These are phyloP conservation scores for Lagorchestes hirsutus DNA, from an alignment of 2,797 vertebrate species.

Conservation along the genomic window DNA sequence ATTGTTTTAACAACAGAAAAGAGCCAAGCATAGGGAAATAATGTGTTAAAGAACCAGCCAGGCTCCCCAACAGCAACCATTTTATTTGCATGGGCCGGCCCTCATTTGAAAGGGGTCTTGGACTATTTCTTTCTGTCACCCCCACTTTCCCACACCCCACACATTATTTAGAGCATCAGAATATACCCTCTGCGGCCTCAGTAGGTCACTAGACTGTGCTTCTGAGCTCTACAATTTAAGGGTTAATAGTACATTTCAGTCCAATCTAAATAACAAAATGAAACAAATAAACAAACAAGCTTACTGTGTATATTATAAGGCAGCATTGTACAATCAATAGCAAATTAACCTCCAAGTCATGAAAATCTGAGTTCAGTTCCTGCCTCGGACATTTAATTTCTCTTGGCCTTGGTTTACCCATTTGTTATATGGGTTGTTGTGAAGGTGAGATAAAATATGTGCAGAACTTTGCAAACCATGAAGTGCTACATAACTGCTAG, in stretches of 20 bases:
- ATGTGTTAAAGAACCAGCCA: conserved; percentile 75
- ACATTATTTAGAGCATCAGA: not conserved
- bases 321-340: not conserved
- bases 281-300: not conserved
- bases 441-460: not conserved
- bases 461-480: not conserved
- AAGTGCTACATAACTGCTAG: not conserved
- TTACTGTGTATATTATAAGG: not conserved
- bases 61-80: conserved; percentile 83
- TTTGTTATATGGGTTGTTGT: not conserved
- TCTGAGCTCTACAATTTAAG: not conserved
- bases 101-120: not conserved
- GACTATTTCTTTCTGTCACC: not conserved
- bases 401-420: not conserved
- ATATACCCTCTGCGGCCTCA: not conserved
- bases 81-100: conserved; percentile 75
- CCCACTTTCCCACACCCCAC: not conserved
- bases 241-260: not conserved
- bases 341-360: not conserved
- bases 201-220: not conserved
- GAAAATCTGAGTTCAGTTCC: not conserved
- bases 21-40: not conserved
- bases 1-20: not conserved
- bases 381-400: not conserved
- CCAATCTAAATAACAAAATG: not conserved